Conservation (phyloP, 1,140 invertebrate genomes). For the Calosoma granatense region DNA sequence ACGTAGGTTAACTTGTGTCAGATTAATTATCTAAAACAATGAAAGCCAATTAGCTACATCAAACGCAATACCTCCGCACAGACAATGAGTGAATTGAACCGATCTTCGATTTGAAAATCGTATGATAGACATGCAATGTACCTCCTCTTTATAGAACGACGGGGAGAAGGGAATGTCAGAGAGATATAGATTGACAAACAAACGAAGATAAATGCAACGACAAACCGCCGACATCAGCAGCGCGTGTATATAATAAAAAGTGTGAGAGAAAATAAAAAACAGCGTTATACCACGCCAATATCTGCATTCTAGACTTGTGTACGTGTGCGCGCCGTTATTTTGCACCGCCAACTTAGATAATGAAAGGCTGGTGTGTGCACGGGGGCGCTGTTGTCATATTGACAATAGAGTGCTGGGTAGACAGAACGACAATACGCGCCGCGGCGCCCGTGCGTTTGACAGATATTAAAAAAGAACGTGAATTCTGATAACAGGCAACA, state of each 20-base stretch:
- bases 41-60: no score
- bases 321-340: conserved; percentile 20
- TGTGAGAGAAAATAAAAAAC: not conserved
- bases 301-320: conserved; percentile 28
- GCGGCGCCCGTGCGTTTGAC: conserved; percentile 27
- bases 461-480: conserved; percentile 27
- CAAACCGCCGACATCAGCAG: no score
- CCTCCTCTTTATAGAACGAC: no score
- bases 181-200: no score
- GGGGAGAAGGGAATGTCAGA: no score
- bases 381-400: conserved; percentile 16
- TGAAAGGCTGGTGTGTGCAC: conserved; percentile 21
- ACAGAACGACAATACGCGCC: conserved; percentile 25
- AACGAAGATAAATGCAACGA: no score
- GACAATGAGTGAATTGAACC: no score
- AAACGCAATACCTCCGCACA: no score
- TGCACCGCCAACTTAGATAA: conserved; percentile 30
- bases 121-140: no score
- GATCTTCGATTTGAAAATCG: no score
- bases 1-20: no score
- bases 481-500: conserved; percentile 16
- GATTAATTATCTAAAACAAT: no score
- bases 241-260: not conserved
- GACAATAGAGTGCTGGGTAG: conserved; percentile 25
- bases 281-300: conserved; percentile 20